Evolutionary conservation across 2,797 vertebrate genomes (phyloP).

Genomic region (Coranthus polyacanthus): DNA sequence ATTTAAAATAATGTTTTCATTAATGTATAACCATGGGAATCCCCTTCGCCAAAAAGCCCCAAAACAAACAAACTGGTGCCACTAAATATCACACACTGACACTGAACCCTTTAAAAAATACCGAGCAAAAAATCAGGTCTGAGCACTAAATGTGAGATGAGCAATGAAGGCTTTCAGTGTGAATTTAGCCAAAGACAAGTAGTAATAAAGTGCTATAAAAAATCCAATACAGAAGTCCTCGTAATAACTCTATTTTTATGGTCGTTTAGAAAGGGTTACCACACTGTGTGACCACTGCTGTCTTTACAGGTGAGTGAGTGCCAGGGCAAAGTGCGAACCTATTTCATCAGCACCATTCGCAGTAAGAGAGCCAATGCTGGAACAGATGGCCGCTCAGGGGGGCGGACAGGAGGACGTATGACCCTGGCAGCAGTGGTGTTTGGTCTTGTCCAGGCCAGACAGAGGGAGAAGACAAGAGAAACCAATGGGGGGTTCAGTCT

Average conservation of each 20-base stretch:
- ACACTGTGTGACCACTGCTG: not conserved
- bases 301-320: slow-evolving; percentile 79
- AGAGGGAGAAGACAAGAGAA: slow-evolving; percentile 81
- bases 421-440: slow-evolving; percentile 82
- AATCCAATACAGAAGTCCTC: no score
- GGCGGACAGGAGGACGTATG: slow-evolving; percentile 62
- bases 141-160: no score
- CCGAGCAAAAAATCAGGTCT: no score
- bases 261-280: not conserved
- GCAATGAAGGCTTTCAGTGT: no score
- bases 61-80: no score
- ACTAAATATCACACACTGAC: no score
- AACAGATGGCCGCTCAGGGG: slow-evolving; percentile 18
- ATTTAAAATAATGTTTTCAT: no score
- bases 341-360: slow-evolving; percentile 83
- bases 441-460: slow-evolving; percentile 78
- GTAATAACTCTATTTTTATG: not conserved
- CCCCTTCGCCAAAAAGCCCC: no score
- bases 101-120: no score
- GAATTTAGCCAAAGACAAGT: no score
- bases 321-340: slow-evolving; percentile 84
- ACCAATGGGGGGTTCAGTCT: slow-evolving; percentile 68
- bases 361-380: slow-evolving; percentile 47
- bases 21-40: no score
- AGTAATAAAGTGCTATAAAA: no score